phyloP scores from a whole-genome alignment of 1,140 invertebrate genomes.

The Drosophila seguyi region DNA sequence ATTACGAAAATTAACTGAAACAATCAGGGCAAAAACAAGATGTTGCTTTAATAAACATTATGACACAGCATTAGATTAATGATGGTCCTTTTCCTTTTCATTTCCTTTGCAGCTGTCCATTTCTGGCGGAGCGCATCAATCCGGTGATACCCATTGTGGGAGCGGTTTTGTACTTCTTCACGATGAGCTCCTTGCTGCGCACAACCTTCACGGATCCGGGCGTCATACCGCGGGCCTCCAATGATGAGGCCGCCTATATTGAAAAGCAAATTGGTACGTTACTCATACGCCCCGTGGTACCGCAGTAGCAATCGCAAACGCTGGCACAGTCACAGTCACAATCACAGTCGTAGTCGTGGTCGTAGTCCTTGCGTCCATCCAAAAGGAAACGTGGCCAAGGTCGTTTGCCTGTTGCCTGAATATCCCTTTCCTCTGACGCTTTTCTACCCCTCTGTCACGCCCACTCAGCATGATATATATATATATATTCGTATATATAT shows the following conservation, averaged over 20 bases:
- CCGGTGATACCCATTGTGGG: constrained; percentile 95
- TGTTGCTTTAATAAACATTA: constrained; percentile 18
- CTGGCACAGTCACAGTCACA: background rate
- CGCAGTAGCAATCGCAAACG: background rate
- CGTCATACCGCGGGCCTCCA: constrained; percentile 95
- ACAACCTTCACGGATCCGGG: constrained; percentile 98
- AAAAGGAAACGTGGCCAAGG: constrained; percentile 68
- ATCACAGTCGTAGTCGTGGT: constrained; percentile 6
- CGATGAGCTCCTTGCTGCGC: constrained; percentile 94
- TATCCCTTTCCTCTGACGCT: constrained; percentile 14
- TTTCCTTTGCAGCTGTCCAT: constrained; percentile 92
- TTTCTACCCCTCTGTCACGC: constrained; percentile 8
- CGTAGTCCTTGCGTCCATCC: constrained; percentile 46
- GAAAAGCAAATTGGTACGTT: constrained; percentile 93
- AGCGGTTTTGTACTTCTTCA: constrained; percentile 94
- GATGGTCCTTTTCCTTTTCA: background rate
- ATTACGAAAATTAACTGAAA: constrained; percentile 1
- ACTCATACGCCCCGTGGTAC: background rate
- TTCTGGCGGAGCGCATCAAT: constrained; percentile 91
- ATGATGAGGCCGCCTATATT: constrained; percentile 96
- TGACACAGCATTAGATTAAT: constrained; percentile 31
- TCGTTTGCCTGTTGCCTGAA: constrained; percentile 76
- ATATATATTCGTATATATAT: constrained; percentile 52
- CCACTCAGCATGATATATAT: constrained; percentile 23
- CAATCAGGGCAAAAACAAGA: constrained; percentile 24